A percentile compares a stretch with the other conserved stretches of the same genome.
phyloP scores from a whole-genome alignment of 1,140 invertebrate species.

The Cheumatopsyche charites region DNA sequence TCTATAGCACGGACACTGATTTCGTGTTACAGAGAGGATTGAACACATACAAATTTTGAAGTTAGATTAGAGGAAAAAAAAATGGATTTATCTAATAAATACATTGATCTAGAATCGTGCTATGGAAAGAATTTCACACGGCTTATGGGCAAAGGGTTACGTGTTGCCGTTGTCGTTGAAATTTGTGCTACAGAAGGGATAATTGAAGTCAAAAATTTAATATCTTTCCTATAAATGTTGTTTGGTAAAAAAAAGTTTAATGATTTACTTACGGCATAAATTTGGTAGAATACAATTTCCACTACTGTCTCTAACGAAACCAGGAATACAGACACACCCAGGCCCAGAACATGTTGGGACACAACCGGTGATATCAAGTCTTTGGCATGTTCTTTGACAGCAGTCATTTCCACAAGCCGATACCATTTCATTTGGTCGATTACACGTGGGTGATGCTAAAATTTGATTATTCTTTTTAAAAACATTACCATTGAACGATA shows the following conservation, averaged over 20 bases:
- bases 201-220: too few species aligned
- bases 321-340: background rate
- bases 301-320: background rate
- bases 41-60: too few species aligned
- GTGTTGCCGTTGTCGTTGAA: too few species aligned
- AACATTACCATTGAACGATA: too few species aligned
- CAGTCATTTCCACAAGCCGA: background rate
- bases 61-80: too few species aligned
- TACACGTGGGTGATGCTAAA: background rate
- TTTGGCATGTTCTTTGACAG: background rate
- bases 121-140: too few species aligned
- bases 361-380: background rate
- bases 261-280: background rate
- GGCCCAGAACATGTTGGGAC: background rate
- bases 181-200: too few species aligned
- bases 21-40: too few species aligned
- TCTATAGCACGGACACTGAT: too few species aligned
- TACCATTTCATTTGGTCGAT: background rate
- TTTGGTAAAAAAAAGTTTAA: background rate
- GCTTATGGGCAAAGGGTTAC: too few species aligned
- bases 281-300: background rate
- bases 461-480: background rate
- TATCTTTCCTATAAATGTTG: background rate
- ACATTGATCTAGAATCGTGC: too few species aligned
- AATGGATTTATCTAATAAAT: too few species aligned